Evolutionary conservation across 30 jellyfish, hydroid and myxozoan species (phyloP), one percentile per base, ranked within the genome.

Genomic region (Sanderia malayensis): DNA sequence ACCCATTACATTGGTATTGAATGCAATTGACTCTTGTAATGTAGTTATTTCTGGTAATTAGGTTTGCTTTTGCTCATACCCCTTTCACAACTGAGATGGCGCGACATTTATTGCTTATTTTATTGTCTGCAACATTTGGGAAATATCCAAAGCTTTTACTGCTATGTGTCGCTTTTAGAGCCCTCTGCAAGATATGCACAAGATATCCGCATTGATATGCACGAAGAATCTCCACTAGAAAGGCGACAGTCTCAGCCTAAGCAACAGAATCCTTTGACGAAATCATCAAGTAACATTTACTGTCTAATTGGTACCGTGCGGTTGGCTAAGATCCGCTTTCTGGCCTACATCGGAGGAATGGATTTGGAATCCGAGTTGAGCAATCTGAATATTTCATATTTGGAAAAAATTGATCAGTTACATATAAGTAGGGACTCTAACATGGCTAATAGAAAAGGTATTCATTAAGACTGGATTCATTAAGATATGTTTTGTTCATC

Each of bases 341-440:
- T 91, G 31, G 97, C 97, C n/a, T 81, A 69, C 45, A 81, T 89
- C 11, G 82, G 97, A 68, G 97, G 97, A 3, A 74, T 89, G 95
- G 88, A 82, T 21, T 69, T 89, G 19, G 84, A 71, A 27, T 44
- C 74, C 19, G 93, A 82, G 52, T 30, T 82, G 46, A 29, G 73
- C 13, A 82, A 76, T 57, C 59, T 89, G 67, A 81, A 81, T 65
- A 85, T 57, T 13, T 70, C 93, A 4, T 74, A 22, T 34, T 41
- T 55, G 8, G 58, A 41, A 27, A 70, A 31, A 7, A 62, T 26
- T 17, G 70, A 33, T 26, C 57, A 67, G 31, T 27, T 59, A 65
- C 93, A 41, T 9, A 66, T 9, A 20, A 58, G 44, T 18, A 15
- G 66, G 47, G 72, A 53, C 2, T 28, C 18, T 28, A 0, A 22